Conservation (phyloP, 2,797 vertebrate species). For the Pseudochirops cupreus region DNA sequence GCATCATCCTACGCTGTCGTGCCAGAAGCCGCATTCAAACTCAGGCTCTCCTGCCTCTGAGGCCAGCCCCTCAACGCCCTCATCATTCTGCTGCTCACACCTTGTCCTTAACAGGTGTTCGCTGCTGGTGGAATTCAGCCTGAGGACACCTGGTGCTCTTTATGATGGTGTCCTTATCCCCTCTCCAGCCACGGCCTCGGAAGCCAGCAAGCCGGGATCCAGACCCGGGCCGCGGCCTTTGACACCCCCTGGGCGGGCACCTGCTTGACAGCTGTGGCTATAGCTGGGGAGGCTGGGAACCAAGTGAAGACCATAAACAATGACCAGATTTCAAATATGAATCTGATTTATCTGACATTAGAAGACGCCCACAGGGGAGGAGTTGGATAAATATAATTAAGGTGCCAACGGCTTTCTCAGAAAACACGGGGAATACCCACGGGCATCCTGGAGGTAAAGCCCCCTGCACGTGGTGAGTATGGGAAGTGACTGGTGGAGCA, state of each 20-base stretch:
- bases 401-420: not conserved
- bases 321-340: not conserved
- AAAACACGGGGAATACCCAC: not conserved
- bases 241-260: not conserved
- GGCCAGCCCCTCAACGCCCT: not conserved
- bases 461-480: rapidly evolving
- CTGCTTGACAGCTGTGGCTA: not conserved
- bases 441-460: not conserved
- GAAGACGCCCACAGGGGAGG: not conserved
- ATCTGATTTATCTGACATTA: not conserved
- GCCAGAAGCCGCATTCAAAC: too few relatives aligned
- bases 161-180: not conserved
- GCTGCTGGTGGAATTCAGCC: not conserved
- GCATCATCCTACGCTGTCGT: too few relatives aligned
- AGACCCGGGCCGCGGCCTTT: not conserved
- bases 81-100: not conserved
- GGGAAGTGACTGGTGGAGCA: rapidly evolving
- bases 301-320: rapidly evolving
- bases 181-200: not conserved
- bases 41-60: too few relatives aligned
- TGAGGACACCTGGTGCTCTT: not conserved
- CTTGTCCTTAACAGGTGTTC: not conserved
- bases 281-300: not conserved
- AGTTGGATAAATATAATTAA: too few relatives aligned
- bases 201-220: not conserved